Evolutionary conservation across 2,113 vertebrate genomes (phyloP).

Genomic region (Phodopus roborovskii): DNA sequence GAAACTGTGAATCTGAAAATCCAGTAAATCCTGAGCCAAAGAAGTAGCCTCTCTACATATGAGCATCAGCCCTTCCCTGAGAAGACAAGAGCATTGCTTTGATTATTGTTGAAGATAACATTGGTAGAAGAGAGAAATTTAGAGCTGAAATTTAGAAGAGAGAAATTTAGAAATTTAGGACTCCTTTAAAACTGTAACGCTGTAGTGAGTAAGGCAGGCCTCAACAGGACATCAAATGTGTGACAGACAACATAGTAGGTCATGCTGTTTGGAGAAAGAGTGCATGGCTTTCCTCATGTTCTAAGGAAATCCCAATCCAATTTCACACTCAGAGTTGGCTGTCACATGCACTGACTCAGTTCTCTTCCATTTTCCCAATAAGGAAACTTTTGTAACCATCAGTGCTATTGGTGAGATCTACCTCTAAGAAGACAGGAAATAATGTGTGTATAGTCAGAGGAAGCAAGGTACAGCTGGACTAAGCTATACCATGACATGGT

Average conservation of each 20-base stretch:
- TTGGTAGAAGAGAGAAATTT: slow-evolving; percentile 94
- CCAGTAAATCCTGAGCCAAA: slow-evolving; percentile 92
- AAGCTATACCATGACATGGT: slow-evolving; percentile 92
- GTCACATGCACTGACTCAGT: slow-evolving; percentile 92
- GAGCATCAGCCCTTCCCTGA: slow-evolving; percentile 93
- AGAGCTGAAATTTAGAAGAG: slow-evolving; percentile 82
- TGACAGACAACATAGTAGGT: slow-evolving; percentile 92
- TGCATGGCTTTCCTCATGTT: slow-evolving; percentile 89
- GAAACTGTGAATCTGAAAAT: slow-evolving; percentile 92
- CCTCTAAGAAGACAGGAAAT: slow-evolving; percentile 91
- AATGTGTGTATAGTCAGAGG: slow-evolving; percentile 87
- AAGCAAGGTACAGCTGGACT: slow-evolving; percentile 92
- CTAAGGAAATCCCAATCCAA: slow-evolving; percentile 94
- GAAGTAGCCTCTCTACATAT: slow-evolving; percentile 94
- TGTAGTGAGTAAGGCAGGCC: slow-evolving; percentile 91
- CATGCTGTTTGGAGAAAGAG: slow-evolving; percentile 91
- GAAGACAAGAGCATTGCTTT: slow-evolving; percentile 92
- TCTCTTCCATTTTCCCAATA: slow-evolving; percentile 93
- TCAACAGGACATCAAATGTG: slow-evolving; percentile 94
- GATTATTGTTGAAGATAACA: slow-evolving; percentile 95
- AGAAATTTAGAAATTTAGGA: slow-evolving; percentile 92
- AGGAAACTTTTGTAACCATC: slow-evolving; percentile 89
- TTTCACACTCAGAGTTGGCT: slow-evolving; percentile 91
- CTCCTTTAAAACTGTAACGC: slow-evolving; percentile 95
- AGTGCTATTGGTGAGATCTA: slow-evolving; percentile 93